Base-by-base conservation (phyloP, 2,113 vertebrate genomes). In the Gobiocypris rarus region DNA sequence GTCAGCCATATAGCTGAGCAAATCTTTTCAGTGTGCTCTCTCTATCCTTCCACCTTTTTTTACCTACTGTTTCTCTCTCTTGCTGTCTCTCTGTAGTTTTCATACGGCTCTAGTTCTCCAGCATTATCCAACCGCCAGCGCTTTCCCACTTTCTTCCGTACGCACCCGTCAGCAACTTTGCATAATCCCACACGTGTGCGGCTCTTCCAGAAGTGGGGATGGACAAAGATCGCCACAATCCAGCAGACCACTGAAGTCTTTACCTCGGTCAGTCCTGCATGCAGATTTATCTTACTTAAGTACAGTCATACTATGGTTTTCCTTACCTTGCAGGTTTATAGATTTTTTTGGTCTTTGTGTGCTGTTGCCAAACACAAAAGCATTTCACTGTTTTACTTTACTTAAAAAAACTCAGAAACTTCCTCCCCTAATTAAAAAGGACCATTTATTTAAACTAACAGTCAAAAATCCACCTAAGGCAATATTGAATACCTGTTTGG, bases 171-270 rank as follows among this genome's bases (percentile, higher is more conserved):
- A 0, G 97, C 97, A 87, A 98, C 97, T 0, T 95, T 98, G 58
- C 97, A 98, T 92, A 98, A 98, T 90, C 97, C 97, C 65, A 98
- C 97, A 63, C 93, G 97, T 0, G 97, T 98, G 89, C 95, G 94
- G 90, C 97, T 98, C 58, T 98, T 98, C 90, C 94, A 97, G 89
- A 97, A 97, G 91, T 98, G 97, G 97, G 95, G 96, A 65, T 98
- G 97, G 97, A 97, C 95, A 41, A 97, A 96, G 93, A 98, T 98
- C 0, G 97, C 97, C 89, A 98, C 97, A 91, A 98, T 98, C 91
- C 97, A 98, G 92, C 97, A 98, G 92, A 98, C 97, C 85, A 97
- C 97, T 0, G 97, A 98, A 92, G 97, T 98, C 90, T 98, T 98
- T 90, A 98, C 97, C 28, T 98, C 97, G 63, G 97, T 98, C 88